These are phyloP conservation scores for Harpegnathos saltator DNA, from an alignment of 1,140 invertebrate species.

Conservation along the genomic window DNA sequence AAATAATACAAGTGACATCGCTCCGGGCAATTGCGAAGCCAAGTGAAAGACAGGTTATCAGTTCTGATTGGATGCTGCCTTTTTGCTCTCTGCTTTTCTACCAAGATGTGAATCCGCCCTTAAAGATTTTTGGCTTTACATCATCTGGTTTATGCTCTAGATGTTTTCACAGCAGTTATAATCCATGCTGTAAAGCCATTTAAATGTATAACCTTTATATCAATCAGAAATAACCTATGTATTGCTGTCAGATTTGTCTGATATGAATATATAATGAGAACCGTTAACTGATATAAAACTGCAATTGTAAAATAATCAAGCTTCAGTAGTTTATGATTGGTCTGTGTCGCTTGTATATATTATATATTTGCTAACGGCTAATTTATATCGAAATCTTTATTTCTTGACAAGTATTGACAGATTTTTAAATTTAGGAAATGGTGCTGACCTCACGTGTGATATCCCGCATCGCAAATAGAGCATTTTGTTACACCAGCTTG, in stretches of 20 bases:
- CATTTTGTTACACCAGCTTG: not conserved
- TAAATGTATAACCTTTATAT: not conserved
- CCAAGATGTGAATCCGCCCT: too few relatives aligned
- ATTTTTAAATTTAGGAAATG: conserved; percentile 27
- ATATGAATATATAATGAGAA: not conserved
- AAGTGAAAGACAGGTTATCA: too few relatives aligned
- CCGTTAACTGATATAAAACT: not conserved
- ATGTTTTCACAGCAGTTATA: too few relatives aligned
- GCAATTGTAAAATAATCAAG: not conserved
- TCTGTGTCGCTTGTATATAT: not conserved
- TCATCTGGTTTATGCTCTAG: too few relatives aligned
- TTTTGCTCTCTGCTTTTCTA: too few relatives aligned
- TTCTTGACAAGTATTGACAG: not conserved
- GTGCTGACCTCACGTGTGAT: conserved; percentile 7
- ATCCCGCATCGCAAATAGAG: not conserved
- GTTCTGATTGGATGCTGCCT: too few relatives aligned
- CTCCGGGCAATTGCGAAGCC: too few relatives aligned
- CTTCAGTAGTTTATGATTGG: not conserved
- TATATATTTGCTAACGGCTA: not conserved
- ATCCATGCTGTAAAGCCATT: too few relatives aligned
- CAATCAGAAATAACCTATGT: not conserved
- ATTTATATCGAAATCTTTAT: too few relatives aligned
- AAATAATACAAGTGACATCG: too few relatives aligned
- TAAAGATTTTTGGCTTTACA: too few relatives aligned
- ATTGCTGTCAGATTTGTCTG: not conserved